Evolutionary conservation across 1,140 invertebrate genomes (phyloP), one percentile per base, ranked within the genome.

Genomic region (Cephus cinctus): DNA sequence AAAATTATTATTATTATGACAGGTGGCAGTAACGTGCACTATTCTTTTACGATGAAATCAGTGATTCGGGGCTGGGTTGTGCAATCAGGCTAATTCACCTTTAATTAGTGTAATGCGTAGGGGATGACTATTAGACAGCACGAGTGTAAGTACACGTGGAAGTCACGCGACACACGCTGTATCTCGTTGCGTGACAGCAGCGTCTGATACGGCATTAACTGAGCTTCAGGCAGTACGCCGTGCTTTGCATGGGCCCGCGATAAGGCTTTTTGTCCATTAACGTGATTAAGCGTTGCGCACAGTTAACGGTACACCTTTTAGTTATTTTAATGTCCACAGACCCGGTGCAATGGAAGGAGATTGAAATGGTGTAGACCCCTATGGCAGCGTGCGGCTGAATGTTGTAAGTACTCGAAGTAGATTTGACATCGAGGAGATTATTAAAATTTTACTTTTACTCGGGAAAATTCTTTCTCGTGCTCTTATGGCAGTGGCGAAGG

Each of bases 191-290:
- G 63, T 64, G 65, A 60, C 56, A 52, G 38, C 38, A 47, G 27
- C 34, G 21, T 30, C 48, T 41, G 47, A 59, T 61, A 59, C 49
- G 58, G 36, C 54, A 54, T 54, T 60, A 57, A 20, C 42, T 45
- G 22, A 44, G 57, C 40, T 46, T 46, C 54, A 51, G 59, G 50
- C 54, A 35, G 41, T 30, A 36, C 36, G 27, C 31, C 27, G 31
- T 53, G 50, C 56, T 61, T 69, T 63, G 60, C 67, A 68, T 67
- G 63, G 20, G 25, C 32, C 44, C n/a, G 23, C 52, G 57, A 66
- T 67, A 58, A 64, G 56, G 50, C 52, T 64, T 67, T 70, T 69
- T 66, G 52, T 63, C 67, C 67, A 70, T 70, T 69, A 70, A 65
- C 61, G 59, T 67, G 59, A 70, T 70, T 70, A 69, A 61, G 64